Conservation (phyloP, 2,797 vertebrate species). For the Serranus cabrilla region DNA sequence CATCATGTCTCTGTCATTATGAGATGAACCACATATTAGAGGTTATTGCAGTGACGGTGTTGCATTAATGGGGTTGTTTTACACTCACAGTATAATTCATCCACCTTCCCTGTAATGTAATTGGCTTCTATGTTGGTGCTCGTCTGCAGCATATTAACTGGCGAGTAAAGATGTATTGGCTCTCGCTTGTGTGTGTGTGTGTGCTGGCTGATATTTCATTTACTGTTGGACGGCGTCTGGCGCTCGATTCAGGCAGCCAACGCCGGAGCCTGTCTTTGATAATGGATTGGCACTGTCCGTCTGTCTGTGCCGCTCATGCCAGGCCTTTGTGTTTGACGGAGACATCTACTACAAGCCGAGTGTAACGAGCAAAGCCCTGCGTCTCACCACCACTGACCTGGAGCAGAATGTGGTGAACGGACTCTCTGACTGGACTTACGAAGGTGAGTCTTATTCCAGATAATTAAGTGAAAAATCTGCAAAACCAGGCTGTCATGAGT, state of each 20-base stretch:
- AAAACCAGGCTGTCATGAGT: background rate
- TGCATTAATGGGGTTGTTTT: conserved; percentile 56
- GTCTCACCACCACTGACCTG: conserved; percentile 83
- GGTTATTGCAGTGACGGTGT: conserved; percentile 29
- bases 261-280: conserved; percentile 62
- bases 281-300: conserved; percentile 56
- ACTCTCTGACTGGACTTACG: conserved; percentile 89
- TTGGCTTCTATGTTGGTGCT: conserved; percentile 62
- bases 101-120: conserved; percentile 52
- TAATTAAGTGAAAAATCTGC: background rate
- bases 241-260: conserved; percentile 48
- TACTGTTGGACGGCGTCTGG: conserved; percentile 58
- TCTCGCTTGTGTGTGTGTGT: conserved; percentile 30
- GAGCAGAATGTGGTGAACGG: conserved; percentile 84
- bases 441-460: conserved; percentile 74
- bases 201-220: conserved; percentile 62
- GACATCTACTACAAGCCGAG: conserved; percentile 89
- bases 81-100: conserved; percentile 56
- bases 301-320: conserved; percentile 56
- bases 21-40: conserved; percentile 31
- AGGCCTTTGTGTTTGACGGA: conserved; percentile 87
- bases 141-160: conserved; percentile 68
- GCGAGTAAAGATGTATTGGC: conserved; percentile 67
- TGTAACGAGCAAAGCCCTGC: conserved; percentile 77
- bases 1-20: conserved; percentile 35